phyloP scores from a whole-genome alignment of 1,140 invertebrate species.

The Drosophila bifasciata region DNA sequence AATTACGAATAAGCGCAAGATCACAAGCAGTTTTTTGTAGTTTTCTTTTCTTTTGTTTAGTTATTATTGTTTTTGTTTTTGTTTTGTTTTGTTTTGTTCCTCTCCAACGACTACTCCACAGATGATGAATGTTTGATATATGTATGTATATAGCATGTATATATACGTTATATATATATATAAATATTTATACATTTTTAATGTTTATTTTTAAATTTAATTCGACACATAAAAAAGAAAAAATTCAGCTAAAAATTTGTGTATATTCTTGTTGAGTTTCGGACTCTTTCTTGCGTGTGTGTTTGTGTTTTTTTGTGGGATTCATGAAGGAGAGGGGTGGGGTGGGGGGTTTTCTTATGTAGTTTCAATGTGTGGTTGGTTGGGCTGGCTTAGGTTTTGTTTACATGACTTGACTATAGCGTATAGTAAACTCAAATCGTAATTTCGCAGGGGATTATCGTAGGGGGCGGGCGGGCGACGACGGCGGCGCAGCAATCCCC shows the following conservation, averaged over 20 bases:
- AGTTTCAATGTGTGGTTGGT: slow-evolving; percentile 18
- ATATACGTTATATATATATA: slow-evolving; percentile 7
- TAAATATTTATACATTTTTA: slow-evolving; percentile 32
- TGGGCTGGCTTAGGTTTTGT: too few species aligned
- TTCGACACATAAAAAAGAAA: slow-evolving; percentile 72
- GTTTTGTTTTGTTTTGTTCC: slow-evolving; percentile 32
- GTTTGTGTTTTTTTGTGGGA: slow-evolving; percentile 5
- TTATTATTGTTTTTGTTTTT: slow-evolving; percentile 30
- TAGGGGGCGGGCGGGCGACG: too few species aligned
- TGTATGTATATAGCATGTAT: neutral
- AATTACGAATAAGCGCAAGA: slow-evolving; percentile 62
- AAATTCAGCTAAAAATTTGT: slow-evolving; percentile 77
- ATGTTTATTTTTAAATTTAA: slow-evolving; percentile 70
- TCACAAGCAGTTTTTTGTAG: slow-evolving; percentile 71
- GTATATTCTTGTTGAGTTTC: slow-evolving; percentile 39
- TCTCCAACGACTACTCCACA: slow-evolving; percentile 9
- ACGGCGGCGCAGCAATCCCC: slow-evolving; percentile 7
- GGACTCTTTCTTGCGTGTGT: slow-evolving; percentile 3
- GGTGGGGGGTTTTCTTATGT: slow-evolving; percentile 10
- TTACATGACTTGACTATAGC: slow-evolving; percentile 51
- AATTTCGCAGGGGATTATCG: slow-evolving; percentile 44
- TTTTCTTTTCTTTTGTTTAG: slow-evolving; percentile 21
- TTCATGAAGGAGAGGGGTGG: slow-evolving; percentile 1
- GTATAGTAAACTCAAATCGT: slow-evolving; percentile 52
- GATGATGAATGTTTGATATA: too few species aligned